Evolutionary conservation across 2,113 vertebrate genomes (phyloP).

Genomic region (Lepus europaeus): DNA sequence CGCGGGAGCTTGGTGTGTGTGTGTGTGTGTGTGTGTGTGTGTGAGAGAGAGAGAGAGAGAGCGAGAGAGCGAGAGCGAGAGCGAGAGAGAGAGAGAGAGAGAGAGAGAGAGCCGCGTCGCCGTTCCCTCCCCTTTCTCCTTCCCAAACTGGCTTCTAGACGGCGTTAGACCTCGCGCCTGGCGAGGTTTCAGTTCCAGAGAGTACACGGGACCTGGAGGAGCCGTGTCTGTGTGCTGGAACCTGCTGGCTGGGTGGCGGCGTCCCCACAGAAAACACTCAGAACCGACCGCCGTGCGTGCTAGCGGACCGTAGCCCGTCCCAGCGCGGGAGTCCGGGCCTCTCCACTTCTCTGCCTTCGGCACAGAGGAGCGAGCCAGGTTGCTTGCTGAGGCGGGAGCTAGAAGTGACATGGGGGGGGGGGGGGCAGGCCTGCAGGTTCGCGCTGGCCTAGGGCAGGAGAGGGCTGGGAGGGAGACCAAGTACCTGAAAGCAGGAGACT

Average conservation of each 20-base stretch:
- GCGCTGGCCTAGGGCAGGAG: neutral
- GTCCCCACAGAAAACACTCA: conserved; percentile 42
- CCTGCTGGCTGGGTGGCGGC: neutral
- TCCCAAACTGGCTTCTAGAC: neutral
- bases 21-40: neutral
- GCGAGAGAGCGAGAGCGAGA: neutral
- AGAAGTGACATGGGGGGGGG: too few relatives aligned
- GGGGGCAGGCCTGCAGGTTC: neutral
- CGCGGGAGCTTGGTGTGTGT: neutral
- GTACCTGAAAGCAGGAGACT: too few relatives aligned
- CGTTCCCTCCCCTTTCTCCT: neutral
- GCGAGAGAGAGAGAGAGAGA: neutral
- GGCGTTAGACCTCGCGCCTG: neutral
- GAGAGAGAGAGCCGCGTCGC: neutral
- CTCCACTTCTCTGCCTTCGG: neutral
- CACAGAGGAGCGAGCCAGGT: neutral
- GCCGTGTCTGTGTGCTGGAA: neutral
- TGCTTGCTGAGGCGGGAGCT: neutral
- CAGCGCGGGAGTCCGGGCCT: too few relatives aligned
- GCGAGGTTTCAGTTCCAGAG: neutral
- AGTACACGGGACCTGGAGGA: neutral
- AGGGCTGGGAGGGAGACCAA: neutral
- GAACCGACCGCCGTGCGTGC: neutral
- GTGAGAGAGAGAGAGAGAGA: neutral
- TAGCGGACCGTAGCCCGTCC: neutral